Evolutionary conservation across 2,797 vertebrate genomes (phyloP).

Genomic region (Acropternis orthonyx): DNA sequence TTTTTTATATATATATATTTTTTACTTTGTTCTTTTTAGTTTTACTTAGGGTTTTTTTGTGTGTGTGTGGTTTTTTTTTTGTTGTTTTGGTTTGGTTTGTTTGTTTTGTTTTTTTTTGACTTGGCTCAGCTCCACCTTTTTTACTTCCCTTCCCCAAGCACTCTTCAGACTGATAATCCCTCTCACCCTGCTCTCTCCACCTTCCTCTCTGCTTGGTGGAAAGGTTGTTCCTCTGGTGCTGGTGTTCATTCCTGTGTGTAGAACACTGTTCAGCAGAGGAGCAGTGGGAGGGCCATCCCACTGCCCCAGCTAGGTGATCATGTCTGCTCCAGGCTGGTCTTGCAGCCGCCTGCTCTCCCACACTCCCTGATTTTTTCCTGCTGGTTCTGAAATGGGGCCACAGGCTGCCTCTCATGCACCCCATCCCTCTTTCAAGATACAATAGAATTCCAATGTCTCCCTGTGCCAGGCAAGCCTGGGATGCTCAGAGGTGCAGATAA

Average conservation of each 20-base stretch:
- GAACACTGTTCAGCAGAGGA: background rate
- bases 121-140: background rate
- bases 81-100: background rate
- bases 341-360: background rate
- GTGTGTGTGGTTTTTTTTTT: background rate
- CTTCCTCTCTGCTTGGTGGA: background rate
- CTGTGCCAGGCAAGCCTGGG: background rate
- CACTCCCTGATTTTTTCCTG: background rate
- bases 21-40: background rate
- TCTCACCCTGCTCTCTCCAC: background rate
- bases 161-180: background rate
- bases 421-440: background rate
- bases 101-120: background rate
- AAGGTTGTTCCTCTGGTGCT: background rate
- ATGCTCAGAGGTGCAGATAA: background rate
- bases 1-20: background rate
- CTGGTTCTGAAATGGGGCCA: background rate
- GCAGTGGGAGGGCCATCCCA: fast-evolving
- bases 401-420: fast-evolving
- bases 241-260: background rate
- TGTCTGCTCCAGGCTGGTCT: background rate
- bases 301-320: background rate
- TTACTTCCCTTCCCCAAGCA: fast-evolving
- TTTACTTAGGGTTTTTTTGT: background rate
- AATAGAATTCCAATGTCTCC: background rate